Conservation (phyloP, 2,113 vertebrate species). For the Thomomys bottae region DNA sequence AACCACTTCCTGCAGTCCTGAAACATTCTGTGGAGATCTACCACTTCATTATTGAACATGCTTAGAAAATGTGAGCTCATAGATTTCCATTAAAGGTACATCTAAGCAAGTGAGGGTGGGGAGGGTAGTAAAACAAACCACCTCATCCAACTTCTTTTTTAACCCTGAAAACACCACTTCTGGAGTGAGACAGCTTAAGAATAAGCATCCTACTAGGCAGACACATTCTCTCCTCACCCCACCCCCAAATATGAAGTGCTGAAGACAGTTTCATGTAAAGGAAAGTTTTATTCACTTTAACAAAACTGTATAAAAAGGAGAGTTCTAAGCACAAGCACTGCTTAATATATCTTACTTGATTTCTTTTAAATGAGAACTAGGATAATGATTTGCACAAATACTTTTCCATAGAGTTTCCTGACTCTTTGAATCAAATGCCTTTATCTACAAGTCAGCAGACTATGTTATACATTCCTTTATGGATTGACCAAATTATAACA, state of each 20-base stretch:
- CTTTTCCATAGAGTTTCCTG: conserved; percentile 19
- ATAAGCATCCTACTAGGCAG: conserved; percentile 1
- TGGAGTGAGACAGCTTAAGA: conserved; percentile 5
- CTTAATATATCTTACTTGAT: neutral
- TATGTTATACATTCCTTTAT: conserved; percentile 11
- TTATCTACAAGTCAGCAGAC: neutral
- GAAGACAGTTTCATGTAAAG: neutral
- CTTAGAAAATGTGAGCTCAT: conserved; percentile 74
- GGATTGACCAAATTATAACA: neutral
- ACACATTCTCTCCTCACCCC: neutral
- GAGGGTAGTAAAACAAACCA: conserved; percentile 49
- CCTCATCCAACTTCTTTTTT: conserved; percentile 29
- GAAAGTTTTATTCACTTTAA: neutral
- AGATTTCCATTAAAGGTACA: conserved; percentile 53
- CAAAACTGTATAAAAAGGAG: neutral
- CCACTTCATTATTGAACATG: conserved; percentile 62
- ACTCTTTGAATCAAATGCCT: neutral
- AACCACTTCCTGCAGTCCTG: conserved; percentile 73
- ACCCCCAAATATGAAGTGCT: neutral
- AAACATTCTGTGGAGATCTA: conserved; percentile 61
- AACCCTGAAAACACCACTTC: conserved; percentile 13
- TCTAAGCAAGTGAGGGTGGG: neutral
- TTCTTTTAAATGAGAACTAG: conserved; percentile 40
- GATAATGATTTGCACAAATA: conserved; percentile 5
- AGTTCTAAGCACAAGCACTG: neutral